Conservation (phyloP, 2,797 vertebrate genomes). For the Orientallactaga sibirica region DNA sequence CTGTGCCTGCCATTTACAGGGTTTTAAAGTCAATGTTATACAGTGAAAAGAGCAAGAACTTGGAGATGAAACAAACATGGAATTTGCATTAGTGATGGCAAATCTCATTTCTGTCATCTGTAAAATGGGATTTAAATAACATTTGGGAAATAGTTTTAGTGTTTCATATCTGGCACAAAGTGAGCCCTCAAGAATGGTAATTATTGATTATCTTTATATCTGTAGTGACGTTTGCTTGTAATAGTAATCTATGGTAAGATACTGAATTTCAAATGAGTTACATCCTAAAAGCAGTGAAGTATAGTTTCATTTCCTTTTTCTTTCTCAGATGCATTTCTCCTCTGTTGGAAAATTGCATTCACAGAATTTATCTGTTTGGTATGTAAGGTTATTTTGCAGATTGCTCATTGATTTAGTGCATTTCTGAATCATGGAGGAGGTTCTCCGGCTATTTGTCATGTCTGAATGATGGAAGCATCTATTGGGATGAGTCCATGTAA, state of each 20-base stretch:
- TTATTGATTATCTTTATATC: background rate
- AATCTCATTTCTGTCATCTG: background rate
- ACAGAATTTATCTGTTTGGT: constrained; percentile 35
- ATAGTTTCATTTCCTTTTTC: background rate
- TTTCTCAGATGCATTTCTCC: constrained; percentile 5
- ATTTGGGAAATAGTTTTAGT: background rate
- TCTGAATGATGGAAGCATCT: constrained; percentile 8
- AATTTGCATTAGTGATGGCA: background rate
- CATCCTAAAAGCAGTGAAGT: background rate
- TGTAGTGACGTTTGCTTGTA: background rate
- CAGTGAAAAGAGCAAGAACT: background rate
- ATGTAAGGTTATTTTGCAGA: constrained; percentile 19
- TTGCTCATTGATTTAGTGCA: background rate
- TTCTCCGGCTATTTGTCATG: constrained; percentile 26
- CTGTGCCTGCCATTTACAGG: background rate
- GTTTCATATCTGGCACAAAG: background rate
- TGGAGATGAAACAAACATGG: constrained; percentile 21
- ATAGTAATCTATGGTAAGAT: constrained; percentile 6
- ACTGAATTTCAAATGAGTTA: constrained; percentile 20
- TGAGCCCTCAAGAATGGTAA: background rate
- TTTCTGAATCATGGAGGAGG: constrained; percentile 32
- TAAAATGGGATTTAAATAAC: background rate
- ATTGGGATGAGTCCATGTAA: background rate
- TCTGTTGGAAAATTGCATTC: background rate
- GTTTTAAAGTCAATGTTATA: background rate